phyloP scores from a whole-genome alignment of 2,797 vertebrate species.

The Selene dorsalis region DNA sequence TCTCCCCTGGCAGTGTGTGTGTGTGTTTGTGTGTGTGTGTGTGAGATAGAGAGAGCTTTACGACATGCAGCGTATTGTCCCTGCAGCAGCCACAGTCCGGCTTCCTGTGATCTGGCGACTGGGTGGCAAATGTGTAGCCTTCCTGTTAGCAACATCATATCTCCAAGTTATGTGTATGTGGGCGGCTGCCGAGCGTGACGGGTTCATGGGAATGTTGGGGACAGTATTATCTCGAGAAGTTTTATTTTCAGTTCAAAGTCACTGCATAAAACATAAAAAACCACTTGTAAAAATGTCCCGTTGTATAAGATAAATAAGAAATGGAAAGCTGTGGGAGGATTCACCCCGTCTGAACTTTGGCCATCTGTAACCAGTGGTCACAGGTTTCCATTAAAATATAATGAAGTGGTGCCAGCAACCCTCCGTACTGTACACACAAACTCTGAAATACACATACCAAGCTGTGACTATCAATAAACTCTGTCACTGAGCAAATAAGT shows the following conservation, averaged over 20 bases:
- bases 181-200: slow-evolving; percentile 12
- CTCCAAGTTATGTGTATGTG: slow-evolving; percentile 48
- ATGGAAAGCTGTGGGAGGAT: background rate
- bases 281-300: background rate
- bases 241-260: slow-evolving; percentile 9
- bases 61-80: slow-evolving; percentile 56
- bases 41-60: slow-evolving; percentile 44
- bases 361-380: slow-evolving; percentile 8
- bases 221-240: slow-evolving; percentile 5
- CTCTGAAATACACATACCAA: slow-evolving; percentile 11
- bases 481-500: background rate
- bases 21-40: slow-evolving; percentile 13
- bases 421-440: background rate
- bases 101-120: slow-evolving; percentile 62
- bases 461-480: slow-evolving; percentile 15
- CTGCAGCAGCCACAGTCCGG: slow-evolving; percentile 46
- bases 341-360: slow-evolving; percentile 6
- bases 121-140: slow-evolving; percentile 71
- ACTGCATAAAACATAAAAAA: background rate
- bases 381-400: slow-evolving; percentile 13
- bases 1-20: slow-evolving; percentile 44
- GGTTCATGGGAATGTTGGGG: slow-evolving; percentile 20
- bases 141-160: slow-evolving; percentile 58
- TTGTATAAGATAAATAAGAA: background rate
- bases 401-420: background rate